A percentile compares a stretch with the other conserved stretches of the same genome.
Conservation (phyloP, 2,888 invertebrate genomes). For the Andricus quercusramuli region DNA sequence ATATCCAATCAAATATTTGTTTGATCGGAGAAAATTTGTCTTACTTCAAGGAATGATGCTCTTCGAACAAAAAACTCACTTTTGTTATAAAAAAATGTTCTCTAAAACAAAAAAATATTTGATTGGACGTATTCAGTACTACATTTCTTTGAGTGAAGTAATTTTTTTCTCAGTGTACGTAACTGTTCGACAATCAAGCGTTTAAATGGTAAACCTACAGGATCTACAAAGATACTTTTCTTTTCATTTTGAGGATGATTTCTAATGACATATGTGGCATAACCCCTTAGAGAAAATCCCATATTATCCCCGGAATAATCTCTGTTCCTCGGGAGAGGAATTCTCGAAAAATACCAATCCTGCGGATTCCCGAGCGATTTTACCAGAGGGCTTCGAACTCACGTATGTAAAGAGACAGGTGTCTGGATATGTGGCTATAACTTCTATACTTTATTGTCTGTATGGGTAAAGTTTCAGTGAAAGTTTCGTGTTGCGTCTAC, state of each 20-base stretch:
- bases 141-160: too few species aligned
- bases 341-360: conserved; percentile 46
- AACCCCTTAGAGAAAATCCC: conserved; percentile 28
- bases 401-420: conserved; percentile 20
- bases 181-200: neutral
- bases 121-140: too few species aligned
- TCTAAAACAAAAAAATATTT: too few species aligned
- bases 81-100: too few species aligned
- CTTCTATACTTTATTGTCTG: conserved; percentile 12
- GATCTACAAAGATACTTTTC: neutral
- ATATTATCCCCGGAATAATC: conserved; percentile 50
- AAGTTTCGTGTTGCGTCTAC: conserved; percentile 58
- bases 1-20: too few species aligned
- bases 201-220: neutral
- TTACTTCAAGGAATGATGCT: too few species aligned
- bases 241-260: neutral
- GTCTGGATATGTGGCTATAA: conserved; percentile 41
- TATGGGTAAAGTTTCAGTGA: conserved; percentile 57
- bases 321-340: conserved; percentile 47
- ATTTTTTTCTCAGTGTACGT: too few species aligned
- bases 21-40: too few species aligned
- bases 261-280: neutral
- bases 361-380: conserved; percentile 49
- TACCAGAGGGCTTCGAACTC: conserved; percentile 45
- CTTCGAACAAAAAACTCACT: too few species aligned